Evolutionary conservation across 2,888 invertebrate species (phyloP).

Genomic region (Apamea sordens): DNA sequence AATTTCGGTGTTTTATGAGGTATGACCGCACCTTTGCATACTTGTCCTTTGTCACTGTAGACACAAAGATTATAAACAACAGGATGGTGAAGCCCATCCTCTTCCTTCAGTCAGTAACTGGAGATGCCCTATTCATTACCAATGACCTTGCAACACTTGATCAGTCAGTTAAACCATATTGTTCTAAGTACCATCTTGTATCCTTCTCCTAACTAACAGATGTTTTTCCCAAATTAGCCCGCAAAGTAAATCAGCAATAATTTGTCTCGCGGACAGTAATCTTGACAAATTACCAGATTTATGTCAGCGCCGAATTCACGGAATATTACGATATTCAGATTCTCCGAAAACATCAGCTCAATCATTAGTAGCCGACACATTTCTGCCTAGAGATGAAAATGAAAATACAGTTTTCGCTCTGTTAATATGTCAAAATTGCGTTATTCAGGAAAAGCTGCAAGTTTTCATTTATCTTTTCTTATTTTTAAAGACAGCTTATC

Average conservation of each 20-base stretch:
- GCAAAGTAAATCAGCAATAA: slow-evolving; percentile 48
- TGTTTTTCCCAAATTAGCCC: slow-evolving; percentile 46
- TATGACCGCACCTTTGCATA: background rate
- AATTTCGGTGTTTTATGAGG: background rate
- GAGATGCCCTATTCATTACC: background rate
- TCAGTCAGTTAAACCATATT: background rate
- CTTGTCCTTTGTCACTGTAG: background rate
- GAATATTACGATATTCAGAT: slow-evolving; percentile 30
- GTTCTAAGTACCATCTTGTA: background rate
- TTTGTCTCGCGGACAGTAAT: slow-evolving; percentile 58
- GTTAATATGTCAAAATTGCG: background rate
- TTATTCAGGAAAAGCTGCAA: background rate
- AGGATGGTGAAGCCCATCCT: slow-evolving; percentile 8
- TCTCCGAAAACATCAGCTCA: slow-evolving; percentile 32
- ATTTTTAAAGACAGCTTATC: background rate
- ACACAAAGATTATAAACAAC: background rate
- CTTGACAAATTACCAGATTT: slow-evolving; percentile 61
- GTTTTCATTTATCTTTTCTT: background rate
- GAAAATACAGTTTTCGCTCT: background rate
- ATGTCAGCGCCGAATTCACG: slow-evolving; percentile 38
- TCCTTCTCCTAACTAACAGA: background rate
- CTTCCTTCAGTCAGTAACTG: background rate
- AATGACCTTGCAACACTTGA: background rate
- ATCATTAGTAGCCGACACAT: background rate
- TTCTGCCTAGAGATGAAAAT: background rate